Evolutionary conservation across 2,113 vertebrate species (phyloP).

Genomic region (Dolichotis patagonum): DNA sequence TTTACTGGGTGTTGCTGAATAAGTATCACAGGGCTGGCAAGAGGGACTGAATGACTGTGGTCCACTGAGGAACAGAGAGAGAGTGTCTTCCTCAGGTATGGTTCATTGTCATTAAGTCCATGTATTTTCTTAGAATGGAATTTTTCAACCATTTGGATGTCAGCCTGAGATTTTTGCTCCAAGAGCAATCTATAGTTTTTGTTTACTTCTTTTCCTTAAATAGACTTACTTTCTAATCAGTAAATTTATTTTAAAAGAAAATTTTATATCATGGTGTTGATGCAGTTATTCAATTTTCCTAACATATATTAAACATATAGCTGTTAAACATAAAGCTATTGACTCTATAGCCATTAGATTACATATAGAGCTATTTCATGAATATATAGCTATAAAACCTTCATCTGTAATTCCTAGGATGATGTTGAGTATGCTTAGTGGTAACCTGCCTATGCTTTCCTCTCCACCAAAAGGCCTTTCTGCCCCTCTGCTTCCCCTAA

Average conservation of each 20-base stretch:
- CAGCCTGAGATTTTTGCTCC: slow-evolving; percentile 4
- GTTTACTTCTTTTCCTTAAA: slow-evolving; percentile 20
- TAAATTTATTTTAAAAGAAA: slow-evolving; percentile 15
- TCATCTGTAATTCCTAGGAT: background rate
- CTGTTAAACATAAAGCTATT: background rate
- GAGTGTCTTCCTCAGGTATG: background rate
- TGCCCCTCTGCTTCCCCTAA: background rate
- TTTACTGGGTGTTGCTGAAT: slow-evolving; percentile 16
- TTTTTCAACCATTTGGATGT: background rate
- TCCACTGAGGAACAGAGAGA: background rate
- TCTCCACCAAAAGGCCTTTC: background rate
- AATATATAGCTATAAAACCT: background rate
- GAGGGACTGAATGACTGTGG: background rate
- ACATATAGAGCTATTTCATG: background rate
- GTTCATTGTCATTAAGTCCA: background rate
- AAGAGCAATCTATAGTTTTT: slow-evolving; percentile 21
- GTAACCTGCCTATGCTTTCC: background rate
- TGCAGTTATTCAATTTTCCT: background rate
- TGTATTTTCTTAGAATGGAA: background rate
- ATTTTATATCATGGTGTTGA: slow-evolving; percentile 9
- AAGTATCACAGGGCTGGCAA: background rate
- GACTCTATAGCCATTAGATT: background rate
- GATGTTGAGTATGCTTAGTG: background rate
- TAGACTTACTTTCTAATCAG: slow-evolving; percentile 35
- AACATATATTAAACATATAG: background rate